These are phyloP conservation scores for Rhagoletis zephyria DNA, from an alignment of 1,140 invertebrate genomes.

Conservation along the genomic window DNA sequence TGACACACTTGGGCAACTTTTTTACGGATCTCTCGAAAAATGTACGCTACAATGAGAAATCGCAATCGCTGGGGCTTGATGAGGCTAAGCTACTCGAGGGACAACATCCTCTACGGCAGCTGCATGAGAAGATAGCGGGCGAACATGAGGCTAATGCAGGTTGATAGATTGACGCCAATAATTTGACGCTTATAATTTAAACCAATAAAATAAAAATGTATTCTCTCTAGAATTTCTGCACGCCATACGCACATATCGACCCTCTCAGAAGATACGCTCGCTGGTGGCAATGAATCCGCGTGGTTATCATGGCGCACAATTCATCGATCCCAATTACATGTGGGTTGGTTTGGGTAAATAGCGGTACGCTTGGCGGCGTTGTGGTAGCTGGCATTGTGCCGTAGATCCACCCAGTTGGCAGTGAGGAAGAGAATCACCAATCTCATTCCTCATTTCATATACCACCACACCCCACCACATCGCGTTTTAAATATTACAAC, in stretches of 20 bases:
- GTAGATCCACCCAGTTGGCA: slow-evolving; percentile 86
- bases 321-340: slow-evolving; percentile 72
- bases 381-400: slow-evolving; percentile 86
- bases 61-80: slow-evolving; percentile 61
- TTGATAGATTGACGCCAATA: slow-evolving; percentile 42
- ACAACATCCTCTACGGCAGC: slow-evolving; percentile 61
- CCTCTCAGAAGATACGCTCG: slow-evolving; percentile 70
- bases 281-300: slow-evolving; percentile 69
- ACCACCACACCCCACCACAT: slow-evolving; percentile 28
- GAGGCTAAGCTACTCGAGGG: slow-evolving; percentile 66
- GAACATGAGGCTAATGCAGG: slow-evolving; percentile 18
- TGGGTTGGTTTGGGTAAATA: slow-evolving; percentile 73
- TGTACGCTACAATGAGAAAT: slow-evolving; percentile 67
- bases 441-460: not conserved
- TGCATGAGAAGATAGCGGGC: slow-evolving; percentile 27
- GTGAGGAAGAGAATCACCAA: slow-evolving; percentile 76
- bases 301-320: slow-evolving; percentile 70
- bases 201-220: too few relatives aligned
- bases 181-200: slow-evolving; percentile 54
- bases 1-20: slow-evolving; percentile 70
- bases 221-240: slow-evolving; percentile 55
- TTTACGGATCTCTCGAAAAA: slow-evolving; percentile 69
- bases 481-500: slow-evolving; percentile 46
- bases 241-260: slow-evolving; percentile 64
- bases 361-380: slow-evolving; percentile 58